These are phyloP conservation scores for Smutsia gigantea DNA, from an alignment of 2,797 vertebrate genomes.

Conservation along the genomic window DNA sequence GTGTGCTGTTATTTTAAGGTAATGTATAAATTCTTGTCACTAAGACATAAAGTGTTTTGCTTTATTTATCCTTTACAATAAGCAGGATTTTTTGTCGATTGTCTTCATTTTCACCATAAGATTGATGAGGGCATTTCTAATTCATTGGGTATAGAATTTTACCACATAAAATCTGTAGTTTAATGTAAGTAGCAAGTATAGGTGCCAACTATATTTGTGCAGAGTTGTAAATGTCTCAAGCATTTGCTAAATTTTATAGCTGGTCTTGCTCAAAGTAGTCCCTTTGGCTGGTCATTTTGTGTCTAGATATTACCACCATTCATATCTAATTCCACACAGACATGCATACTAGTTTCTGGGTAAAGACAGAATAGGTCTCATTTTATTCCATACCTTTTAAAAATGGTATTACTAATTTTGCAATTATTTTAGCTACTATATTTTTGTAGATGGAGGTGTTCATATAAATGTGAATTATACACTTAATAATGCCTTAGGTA, in stretches of 20 bases:
- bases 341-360: background rate
- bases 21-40: conserved; percentile 78
- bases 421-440: background rate
- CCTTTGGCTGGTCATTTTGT: conserved; percentile 75
- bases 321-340: conserved; percentile 32
- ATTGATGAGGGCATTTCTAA: conserved; percentile 84
- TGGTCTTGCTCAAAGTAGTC: conserved; percentile 78
- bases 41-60: conserved; percentile 78
- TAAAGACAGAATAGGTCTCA: background rate
- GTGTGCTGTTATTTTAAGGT: conserved; percentile 64
- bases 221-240: conserved; percentile 85
- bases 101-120: conserved; percentile 78
- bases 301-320: conserved; percentile 55
- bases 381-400: background rate
- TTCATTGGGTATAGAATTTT: conserved; percentile 85
- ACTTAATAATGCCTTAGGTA: background rate
- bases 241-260: conserved; percentile 85
- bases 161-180: conserved; percentile 85
- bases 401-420: conserved; percentile 12
- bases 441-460: background rate
- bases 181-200: conserved; percentile 84
- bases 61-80: conserved; percentile 85
- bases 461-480: conserved; percentile 21
- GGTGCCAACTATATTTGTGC: conserved; percentile 77
- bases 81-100: conserved; percentile 75